These are phyloP conservation scores for Nycticorax nycticorax DNA, from an alignment of 2,113 vertebrate genomes.

Conservation along the genomic window DNA sequence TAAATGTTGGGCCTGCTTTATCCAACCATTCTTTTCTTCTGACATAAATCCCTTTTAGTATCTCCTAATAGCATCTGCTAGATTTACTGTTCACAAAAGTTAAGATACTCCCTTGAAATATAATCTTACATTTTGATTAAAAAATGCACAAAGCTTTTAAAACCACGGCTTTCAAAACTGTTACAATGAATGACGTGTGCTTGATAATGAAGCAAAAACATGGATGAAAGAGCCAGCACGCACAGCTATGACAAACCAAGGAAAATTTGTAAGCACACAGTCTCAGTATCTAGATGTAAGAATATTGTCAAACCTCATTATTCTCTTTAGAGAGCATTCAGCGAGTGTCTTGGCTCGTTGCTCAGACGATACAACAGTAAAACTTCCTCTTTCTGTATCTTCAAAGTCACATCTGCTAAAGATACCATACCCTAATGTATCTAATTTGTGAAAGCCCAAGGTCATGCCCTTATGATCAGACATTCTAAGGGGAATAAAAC, in stretches of 20 bases:
- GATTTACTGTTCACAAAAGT: constrained; percentile 16
- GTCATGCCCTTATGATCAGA: constrained; percentile 37
- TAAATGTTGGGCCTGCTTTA: not conserved
- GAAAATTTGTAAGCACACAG: not conserved
- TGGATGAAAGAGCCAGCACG: not conserved
- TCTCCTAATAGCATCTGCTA: not conserved
- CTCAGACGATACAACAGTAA: not conserved
- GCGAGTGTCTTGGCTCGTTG: not conserved
- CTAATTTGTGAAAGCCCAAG: constrained; percentile 52
- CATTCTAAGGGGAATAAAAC: constrained; percentile 39
- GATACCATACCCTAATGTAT: not conserved
- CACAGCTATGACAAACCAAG: not conserved
- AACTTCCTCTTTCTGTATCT: constrained; percentile 31
- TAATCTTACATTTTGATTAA: not conserved
- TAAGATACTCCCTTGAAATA: not conserved
- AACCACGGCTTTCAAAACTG: not conserved
- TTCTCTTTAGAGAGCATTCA: not conserved
- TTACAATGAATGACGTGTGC: not conserved
- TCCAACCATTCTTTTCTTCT: not conserved
- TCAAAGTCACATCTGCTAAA: constrained; percentile 44
- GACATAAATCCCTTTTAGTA: not conserved
- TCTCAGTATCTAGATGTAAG: not conserved
- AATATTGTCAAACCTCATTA: not conserved
- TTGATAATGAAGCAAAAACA: not conserved
- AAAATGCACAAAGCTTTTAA: constrained; percentile 20